These are phyloP conservation scores for Schizotus pectinicornis DNA, from an alignment of 2,888 invertebrate species.

Conservation along the genomic window DNA sequence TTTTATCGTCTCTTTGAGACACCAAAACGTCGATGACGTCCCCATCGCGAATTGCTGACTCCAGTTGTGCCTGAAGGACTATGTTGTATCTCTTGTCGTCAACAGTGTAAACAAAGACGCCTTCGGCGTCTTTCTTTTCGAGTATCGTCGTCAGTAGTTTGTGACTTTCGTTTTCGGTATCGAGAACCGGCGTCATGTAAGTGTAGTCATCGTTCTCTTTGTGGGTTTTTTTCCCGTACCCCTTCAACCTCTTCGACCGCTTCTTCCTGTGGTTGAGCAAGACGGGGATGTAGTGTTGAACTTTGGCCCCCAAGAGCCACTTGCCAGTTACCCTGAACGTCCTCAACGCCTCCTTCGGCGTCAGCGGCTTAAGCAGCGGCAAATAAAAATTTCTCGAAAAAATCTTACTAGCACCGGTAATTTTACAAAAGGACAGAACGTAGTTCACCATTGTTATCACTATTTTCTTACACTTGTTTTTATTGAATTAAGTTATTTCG, in stretches of 20 bases:
- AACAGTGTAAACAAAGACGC: constrained; percentile 76
- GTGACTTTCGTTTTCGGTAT: constrained; percentile 72
- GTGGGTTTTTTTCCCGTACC: constrained; percentile 73
- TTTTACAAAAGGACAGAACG: constrained; percentile 72
- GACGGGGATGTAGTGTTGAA: constrained; percentile 83
- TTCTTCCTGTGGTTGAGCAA: constrained; percentile 62
- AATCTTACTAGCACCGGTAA: constrained; percentile 80
- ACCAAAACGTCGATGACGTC: constrained; percentile 79
- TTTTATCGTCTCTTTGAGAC: constrained; percentile 76
- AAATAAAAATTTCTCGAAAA: constrained; percentile 84
- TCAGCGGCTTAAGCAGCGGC: constrained; percentile 80
- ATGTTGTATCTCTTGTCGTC: constrained; percentile 76
- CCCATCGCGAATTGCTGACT: constrained; percentile 77
- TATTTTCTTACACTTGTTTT: constrained; percentile 2
- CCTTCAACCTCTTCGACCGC: constrained; percentile 50
- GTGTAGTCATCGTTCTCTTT: constrained; percentile 70
- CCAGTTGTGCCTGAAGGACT: constrained; percentile 75
- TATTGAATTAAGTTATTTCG: constrained; percentile 17
- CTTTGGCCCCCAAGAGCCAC: constrained; percentile 73
- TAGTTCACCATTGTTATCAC: constrained; percentile 53
- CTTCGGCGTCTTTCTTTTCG: constrained; percentile 63
- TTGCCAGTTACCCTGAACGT: constrained; percentile 83
- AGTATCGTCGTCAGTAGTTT: constrained; percentile 68
- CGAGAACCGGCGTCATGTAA: constrained; percentile 76
- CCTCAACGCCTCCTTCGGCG: constrained; percentile 81